Evolutionary conservation across 2,797 vertebrate species (phyloP), one percentile per base, ranked within the genome.

Genomic region (Macropus fuliginosus): DNA sequence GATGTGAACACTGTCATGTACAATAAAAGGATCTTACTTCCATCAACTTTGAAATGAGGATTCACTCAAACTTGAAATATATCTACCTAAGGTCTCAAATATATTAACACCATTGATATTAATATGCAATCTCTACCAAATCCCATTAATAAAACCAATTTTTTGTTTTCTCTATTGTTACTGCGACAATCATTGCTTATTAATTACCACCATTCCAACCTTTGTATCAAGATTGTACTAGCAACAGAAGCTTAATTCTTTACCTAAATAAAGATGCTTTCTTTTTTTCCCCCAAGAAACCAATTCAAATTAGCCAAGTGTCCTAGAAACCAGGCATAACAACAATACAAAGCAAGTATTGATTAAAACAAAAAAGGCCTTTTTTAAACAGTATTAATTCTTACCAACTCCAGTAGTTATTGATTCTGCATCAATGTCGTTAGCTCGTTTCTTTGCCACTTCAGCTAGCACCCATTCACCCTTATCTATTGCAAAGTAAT

Each of bases 401-500:
- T 99, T 99, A 99, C 99, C 99, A 95, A 98, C 97, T 99, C 98
- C 98, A 95, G 99, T 98, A 93, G 98, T 98, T 98, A 98, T 98
- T 98, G 99, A 99, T 98, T 98, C 99, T 92, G 99, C 98, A 98
- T 99, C 99, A 98, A 99, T 99, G 99, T 99, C 99, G 98, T 99
- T 98, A 98, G 99, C 99, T 98, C 99, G 99, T 99, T 99, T 99
- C 99, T 99, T 99, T 98, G 99, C 99, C 98, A 99, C 99, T 98
- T 99, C 99, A 95, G 99, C 99, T 98, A 99, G 99, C 98, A 99
- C 99, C 99, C 99, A 97, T 99, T 99, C 99, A 97, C 99, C 99
- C 98, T 99, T 99, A 99, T 99, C 99, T 98, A 99, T 97, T 94
- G 99, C 99, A 97, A 99, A 98, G 99, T 99, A 99, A 99, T 99